Base-by-base conservation (phyloP, 2,113 vertebrate genomes). In the Vicugna pacos region DNA sequence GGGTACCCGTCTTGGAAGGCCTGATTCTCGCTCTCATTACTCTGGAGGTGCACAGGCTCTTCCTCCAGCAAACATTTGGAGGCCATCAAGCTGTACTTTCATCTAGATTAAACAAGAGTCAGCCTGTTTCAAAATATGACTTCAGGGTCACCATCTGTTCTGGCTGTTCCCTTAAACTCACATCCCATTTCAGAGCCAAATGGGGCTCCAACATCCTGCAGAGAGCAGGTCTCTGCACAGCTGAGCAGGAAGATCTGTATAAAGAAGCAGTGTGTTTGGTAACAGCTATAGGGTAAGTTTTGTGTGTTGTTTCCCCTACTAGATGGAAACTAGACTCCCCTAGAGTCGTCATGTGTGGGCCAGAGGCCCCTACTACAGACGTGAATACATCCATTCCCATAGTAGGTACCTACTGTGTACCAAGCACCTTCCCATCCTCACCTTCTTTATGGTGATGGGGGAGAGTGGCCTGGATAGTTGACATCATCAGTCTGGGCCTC, bases 101-200 rank as follows among this genome's bases (percentile, higher is more conserved):
- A 77, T 79, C 82, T 94, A 91, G 81, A 89, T 24, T 95, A 96
- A 98, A 98, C 73, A 96, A 97, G 81, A 52, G 52, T 91, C 65
- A 73, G 91, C 42, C 42, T 95, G 90, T 98, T 97, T 93, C 95
- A 96, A 94, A 95, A 96, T 80, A 77, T 6, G 0, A 97, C 95
- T 94, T 96, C 95, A 94, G 96, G 98, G 97, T 98, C 96, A 96
- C 97, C 97, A 91, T 93, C 98, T 98, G 97, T 97, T 98, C 94
- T 89, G 89, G 80, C 82, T 98, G 85, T 91, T 91, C 38, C 19
- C 90, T 89, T 93, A 92, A 80, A 97, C 89, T 50, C 1, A 20
- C 82, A 76, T 87, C 85, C 87, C 48, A 91, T 95, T 91, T 98
- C 84, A 83, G 96, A 89, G 97, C 48, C 92, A 46, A 77, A 60